Evolutionary conservation across 2,797 vertebrate genomes (phyloP), one percentile per base, ranked within the genome.

Genomic region (Acipenser ruthenus): DNA sequence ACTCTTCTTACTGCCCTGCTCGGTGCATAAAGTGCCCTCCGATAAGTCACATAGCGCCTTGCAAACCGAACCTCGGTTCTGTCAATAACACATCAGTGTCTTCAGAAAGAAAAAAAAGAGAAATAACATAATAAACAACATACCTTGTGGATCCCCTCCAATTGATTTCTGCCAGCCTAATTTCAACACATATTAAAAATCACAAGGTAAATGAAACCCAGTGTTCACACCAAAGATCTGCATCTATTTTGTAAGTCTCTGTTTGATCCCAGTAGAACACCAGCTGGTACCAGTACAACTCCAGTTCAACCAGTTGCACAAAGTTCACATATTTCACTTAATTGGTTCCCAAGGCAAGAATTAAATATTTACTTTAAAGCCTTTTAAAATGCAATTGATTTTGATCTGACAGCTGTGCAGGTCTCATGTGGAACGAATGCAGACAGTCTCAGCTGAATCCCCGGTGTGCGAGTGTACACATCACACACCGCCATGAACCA

Each of bases 311-410:
- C 85, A 88, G 86, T 88, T 84, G 83, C 84, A 84, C 85, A 83
- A 83, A 88, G 85, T 88, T 88, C 84, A 86, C 87, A 85, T 87
- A 84, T 87, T 86, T 85, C 85, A 87, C 84, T 88, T 88, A 88
- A 88, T 88, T 88, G 86, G 87, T 87, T 89, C 86, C 87, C 87
- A 89, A 89, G 87, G 85, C 87, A 89, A 89, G 86, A 88, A 88
- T 88, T 84, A 88, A 88, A 88, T 88, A 88, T 88, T 88, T 88
- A 88, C 85, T 88, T 71, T 80, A 85, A 88, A 83, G 83, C 87
- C 84, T 85, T 88, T 88, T 88, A 88, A 88, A 88, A 85, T 88
- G 83, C 86, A 83, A 88, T 88, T 88, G 86, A 88, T 88, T 88
- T 86, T 88, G 86, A 88, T 88, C 86, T 87, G 86, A 88, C 86